These are phyloP conservation scores for Odontesthes bonariensis DNA, from an alignment of 2,113 vertebrate genomes.

Conservation along the genomic window DNA sequence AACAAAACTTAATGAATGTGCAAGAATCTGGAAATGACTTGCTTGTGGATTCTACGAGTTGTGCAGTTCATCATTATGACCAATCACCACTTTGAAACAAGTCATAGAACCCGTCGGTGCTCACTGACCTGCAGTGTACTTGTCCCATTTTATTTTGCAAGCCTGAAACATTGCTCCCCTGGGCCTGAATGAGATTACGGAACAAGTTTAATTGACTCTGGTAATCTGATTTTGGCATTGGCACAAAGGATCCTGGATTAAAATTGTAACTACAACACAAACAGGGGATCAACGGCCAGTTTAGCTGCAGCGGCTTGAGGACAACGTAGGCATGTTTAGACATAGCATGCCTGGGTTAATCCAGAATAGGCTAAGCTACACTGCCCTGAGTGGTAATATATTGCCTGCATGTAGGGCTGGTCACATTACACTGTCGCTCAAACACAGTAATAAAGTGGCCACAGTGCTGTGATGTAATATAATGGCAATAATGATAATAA, in stretches of 20 bases:
- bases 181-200: constrained; percentile 66
- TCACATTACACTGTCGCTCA: constrained; percentile 26
- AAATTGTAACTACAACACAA: constrained; percentile 73
- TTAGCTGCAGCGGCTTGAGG: constrained; percentile 52
- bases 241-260: constrained; percentile 66
- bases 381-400: constrained; percentile 47
- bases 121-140: constrained; percentile 39
- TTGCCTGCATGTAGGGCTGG: constrained; percentile 31
- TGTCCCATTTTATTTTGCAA: constrained; percentile 46
- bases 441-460: constrained; percentile 61
- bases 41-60: constrained; percentile 14
- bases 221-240: constrained; percentile 72
- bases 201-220: constrained; percentile 74
- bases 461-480: constrained; percentile 52
- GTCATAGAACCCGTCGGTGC: constrained; percentile 26
- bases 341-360: constrained; percentile 65
- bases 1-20: constrained; percentile 5
- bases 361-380: constrained; percentile 50
- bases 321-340: constrained; percentile 66
- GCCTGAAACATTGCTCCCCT: constrained; percentile 59
- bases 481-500: constrained; percentile 61
- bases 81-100: neutral
- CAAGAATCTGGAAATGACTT: constrained; percentile 13
- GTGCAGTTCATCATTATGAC: neutral
- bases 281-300: constrained; percentile 59